Evolutionary conservation across 2,113 vertebrate species (phyloP), one percentile per base, ranked within the genome.

Genomic region (Piprites chloris): DNA sequence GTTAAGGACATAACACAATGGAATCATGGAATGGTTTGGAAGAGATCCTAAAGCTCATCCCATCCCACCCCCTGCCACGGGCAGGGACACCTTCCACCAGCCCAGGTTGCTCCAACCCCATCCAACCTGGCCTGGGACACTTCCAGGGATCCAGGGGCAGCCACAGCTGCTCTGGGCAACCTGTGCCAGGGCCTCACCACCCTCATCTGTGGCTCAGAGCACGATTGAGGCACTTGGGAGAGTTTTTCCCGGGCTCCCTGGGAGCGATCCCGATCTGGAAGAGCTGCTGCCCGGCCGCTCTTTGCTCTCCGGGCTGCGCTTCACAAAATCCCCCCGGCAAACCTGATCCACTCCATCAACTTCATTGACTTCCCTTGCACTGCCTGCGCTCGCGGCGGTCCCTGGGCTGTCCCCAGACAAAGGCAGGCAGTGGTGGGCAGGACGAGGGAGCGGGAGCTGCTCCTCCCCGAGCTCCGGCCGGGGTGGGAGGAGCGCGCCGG

Each of bases 401-500:
- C 56, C 52, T 42, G 11, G 5, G 35, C 49, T 42, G 92, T 68
- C 33, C 69, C 62, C 85, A 35, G 4, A 95, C 96, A 96, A 97
- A 95, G 94, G 95, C 92, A 65, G 96, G 85, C 92, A 49, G 88
- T 2, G 75, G 93, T 91, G 96, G 94, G 92, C 95, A 92, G 94
- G 95, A 8, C 87, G 71, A 69, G 89, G 90, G 63, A 3, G 76
- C 4, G 14, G 94, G 94, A 33, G 73, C 90, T 5, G 58, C 92
- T 87, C 93, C 96, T 95, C 93, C 94, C 93, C 16, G 39, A 77
- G 7, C 65, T 22, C 76, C 32, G 59, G 81, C 4, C 3, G 11
- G n/a, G 33, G 33, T 66, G 78, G 84, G 84, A 78, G 86, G 90
- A 89, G 81, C 32, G 21, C 21, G 28, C 73, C 3, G 89, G 41